A percentile compares a stretch with the other conserved stretches of the same genome.
Conservation (phyloP, 2,888 invertebrate genomes). For the Aricia artaxerxes region DNA sequence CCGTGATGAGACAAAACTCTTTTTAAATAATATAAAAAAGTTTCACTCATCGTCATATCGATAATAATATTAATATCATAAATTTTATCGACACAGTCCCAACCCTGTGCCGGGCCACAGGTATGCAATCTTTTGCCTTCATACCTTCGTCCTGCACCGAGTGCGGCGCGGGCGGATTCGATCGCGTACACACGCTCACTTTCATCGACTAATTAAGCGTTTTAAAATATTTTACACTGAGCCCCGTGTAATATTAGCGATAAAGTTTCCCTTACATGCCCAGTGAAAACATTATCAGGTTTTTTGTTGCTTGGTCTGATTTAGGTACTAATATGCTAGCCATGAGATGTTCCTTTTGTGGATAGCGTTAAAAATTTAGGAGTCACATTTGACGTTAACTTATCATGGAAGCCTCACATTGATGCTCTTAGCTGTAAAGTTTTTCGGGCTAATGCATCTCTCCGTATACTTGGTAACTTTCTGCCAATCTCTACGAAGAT, state of each 20-base stretch:
- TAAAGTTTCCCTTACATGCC: not conserved
- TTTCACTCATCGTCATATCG: not conserved
- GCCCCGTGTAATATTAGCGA: slow-evolving; percentile 4
- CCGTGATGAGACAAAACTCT: too few species aligned
- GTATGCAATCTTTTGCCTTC: slow-evolving; percentile 68
- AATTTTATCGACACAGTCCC: slow-evolving; percentile 51
- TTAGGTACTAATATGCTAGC: too few species aligned
- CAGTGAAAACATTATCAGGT: not conserved
- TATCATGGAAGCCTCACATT: too few species aligned
- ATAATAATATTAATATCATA: not conserved
- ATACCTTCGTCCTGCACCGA: slow-evolving; percentile 66
- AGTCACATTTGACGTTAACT: too few species aligned
- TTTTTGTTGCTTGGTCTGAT: not conserved
- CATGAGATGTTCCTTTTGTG: too few species aligned
- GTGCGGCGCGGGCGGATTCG: slow-evolving; percentile 51
- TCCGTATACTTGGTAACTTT: too few species aligned
- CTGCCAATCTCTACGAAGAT: too few species aligned
- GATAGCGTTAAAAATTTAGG: too few species aligned
- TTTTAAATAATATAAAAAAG: not conserved
- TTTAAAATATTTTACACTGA: slow-evolving; percentile 23
- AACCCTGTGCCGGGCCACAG: slow-evolving; percentile 60
- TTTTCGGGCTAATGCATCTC: too few species aligned
- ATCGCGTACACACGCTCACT: slow-evolving; percentile 48
- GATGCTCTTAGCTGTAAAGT: too few species aligned
- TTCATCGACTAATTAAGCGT: slow-evolving; percentile 27